Percentiles rank a stretch among this genome's conserved stretches.
phyloP scores from a whole-genome alignment of 2,797 vertebrate genomes.

The Scyliorhinus canicula region DNA sequence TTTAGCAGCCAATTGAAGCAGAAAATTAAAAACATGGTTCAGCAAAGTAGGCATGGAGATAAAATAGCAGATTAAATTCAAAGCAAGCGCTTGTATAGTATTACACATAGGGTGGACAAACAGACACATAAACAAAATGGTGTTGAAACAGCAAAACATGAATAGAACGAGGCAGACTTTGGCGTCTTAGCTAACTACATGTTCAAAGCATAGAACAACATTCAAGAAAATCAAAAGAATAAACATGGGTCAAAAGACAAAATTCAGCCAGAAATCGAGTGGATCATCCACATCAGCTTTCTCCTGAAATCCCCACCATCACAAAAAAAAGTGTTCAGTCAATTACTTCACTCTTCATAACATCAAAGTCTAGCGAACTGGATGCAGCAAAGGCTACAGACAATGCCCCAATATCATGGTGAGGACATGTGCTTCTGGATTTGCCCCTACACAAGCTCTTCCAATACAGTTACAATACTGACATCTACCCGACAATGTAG shows the following conservation, averaged over 20 bases:
- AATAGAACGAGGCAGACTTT: background rate
- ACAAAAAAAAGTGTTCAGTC: background rate
- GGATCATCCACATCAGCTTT: background rate
- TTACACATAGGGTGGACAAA: background rate
- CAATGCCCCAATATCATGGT: background rate
- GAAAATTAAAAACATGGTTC: background rate
- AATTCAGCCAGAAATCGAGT: background rate
- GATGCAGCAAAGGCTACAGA: background rate
- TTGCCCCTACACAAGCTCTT: background rate
- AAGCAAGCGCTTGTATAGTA: background rate
- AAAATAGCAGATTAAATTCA: background rate
- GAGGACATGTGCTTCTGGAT: background rate
- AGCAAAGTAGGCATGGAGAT: background rate
- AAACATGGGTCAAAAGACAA: background rate
- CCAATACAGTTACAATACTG: background rate
- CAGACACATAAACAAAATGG: background rate
- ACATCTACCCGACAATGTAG: too few relatives aligned
- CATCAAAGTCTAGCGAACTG: background rate
- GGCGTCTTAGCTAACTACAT: background rate
- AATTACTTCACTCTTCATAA: background rate
- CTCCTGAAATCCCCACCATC: background rate
- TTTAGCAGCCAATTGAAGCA: background rate
- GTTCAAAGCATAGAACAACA: background rate
- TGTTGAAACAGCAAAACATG: background rate
- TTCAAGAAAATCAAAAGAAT: background rate